Evolutionary conservation across 2,113 vertebrate genomes (phyloP), one percentile per base, ranked within the genome.

Genomic region (Talpa occidentalis): DNA sequence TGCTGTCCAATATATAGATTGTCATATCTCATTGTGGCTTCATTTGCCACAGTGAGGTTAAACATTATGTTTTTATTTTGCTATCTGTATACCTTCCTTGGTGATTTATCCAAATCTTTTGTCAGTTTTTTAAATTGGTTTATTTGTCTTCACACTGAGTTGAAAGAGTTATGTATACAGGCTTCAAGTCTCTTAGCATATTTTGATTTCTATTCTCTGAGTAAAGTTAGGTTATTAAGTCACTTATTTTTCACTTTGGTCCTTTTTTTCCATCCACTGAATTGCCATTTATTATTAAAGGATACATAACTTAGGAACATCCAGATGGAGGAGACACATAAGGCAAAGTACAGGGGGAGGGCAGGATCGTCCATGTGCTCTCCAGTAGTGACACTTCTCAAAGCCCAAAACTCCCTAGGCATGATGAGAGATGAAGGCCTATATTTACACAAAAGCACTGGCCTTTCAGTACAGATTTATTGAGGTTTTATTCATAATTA

Each of bases 401-500:
- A 28, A 12, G 26, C 56, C 26, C 91, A 42, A 24, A 1, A 32
- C 17, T 56, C 72, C 37, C 40, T 81, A 28, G 26, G 11, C 44
- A n/a, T 72, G 74, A 60, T 32, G 91, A 73, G 78, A 64, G 16
- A n/a, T 79, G 14, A 85, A 87, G 60, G 24, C 17, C 52, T 30
- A 21, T 15, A 8, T 91, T 62, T 85, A 70, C 32, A 76, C 28
- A 37, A 56, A 87, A 94, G 66, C 60, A 62, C 37, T 85, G 67
- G 37, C 52, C 64, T 80, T 90, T 79, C 82, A 30, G 14, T 76
- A 56, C 37, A 88, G 6, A 67, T 83, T 28, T 81, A 30, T 59
- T 64, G 15, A 72, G 40, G 21, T n/a, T 88, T 80, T 91, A 60
- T 91, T 86, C 35, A 56, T 70, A 67, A 93, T 84, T 93, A 8